Evolutionary conservation across 2,113 vertebrate genomes (phyloP).

Genomic region (Sinosuthora webbiana): DNA sequence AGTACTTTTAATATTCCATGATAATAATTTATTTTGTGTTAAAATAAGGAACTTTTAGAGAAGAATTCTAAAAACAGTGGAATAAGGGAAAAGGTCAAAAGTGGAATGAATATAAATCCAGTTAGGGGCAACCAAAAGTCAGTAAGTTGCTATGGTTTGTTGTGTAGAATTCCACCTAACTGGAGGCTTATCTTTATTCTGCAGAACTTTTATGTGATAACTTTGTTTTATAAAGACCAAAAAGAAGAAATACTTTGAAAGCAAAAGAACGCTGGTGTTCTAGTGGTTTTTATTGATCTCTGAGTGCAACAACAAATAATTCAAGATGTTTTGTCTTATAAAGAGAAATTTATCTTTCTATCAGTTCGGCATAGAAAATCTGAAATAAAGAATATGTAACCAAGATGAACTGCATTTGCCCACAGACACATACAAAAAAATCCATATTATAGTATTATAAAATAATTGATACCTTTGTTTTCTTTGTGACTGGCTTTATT

Average conservation of each 20-base stretch:
- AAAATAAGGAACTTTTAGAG: background rate
- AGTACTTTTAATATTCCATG: background rate
- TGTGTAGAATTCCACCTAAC: background rate
- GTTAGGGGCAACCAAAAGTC: background rate
- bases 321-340: background rate
- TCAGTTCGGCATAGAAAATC: background rate
- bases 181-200: background rate
- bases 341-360: background rate
- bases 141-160: background rate
- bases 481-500: constrained; percentile 29
- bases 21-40: background rate
- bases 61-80: background rate
- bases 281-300: background rate
- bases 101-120: background rate
- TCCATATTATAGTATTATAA: background rate
- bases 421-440: background rate
- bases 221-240: background rate
- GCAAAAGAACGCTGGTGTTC: background rate
- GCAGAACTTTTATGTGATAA: background rate
- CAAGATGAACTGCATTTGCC: background rate
- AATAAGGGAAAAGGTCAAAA: background rate
- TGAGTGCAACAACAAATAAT: background rate
- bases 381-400: background rate
- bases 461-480: background rate
- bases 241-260: background rate